Conservation (phyloP, 2,888 invertebrate species). For the Apomyelois bistriatella region DNA sequence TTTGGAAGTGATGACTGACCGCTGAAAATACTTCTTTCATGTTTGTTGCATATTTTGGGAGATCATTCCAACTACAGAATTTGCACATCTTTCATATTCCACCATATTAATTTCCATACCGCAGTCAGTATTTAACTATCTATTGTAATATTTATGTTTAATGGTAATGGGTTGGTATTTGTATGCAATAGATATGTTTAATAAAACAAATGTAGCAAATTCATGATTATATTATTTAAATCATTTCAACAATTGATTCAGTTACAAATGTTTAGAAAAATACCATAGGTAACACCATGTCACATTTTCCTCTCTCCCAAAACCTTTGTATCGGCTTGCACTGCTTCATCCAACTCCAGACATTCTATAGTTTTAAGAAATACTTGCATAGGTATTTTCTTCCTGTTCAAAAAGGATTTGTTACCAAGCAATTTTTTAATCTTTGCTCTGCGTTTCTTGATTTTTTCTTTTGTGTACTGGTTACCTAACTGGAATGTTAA, state of each 20-base stretch:
- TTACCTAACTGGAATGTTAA: slow-evolving; percentile 76
- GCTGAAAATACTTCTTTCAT: too few relatives aligned
- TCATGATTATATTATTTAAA: slow-evolving; percentile 5
- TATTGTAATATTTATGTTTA: too few relatives aligned
- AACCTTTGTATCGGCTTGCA: slow-evolving; percentile 47
- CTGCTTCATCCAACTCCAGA: slow-evolving; percentile 67
- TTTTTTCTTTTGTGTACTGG: slow-evolving; percentile 75
- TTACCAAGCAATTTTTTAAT: slow-evolving; percentile 78
- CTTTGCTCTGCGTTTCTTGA: slow-evolving; percentile 79
- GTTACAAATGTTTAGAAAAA: slow-evolving; percentile 16
- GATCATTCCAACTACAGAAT: too few relatives aligned
- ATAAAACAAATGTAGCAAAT: background rate
- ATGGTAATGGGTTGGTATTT: too few relatives aligned
- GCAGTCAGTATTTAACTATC: too few relatives aligned
- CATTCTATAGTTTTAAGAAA: slow-evolving; percentile 78
- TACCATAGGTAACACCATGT: slow-evolving; percentile 40
- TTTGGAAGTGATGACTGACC: too few relatives aligned
- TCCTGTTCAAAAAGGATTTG: slow-evolving; percentile 71
- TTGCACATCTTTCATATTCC: too few relatives aligned
- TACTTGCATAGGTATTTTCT: slow-evolving; percentile 77
- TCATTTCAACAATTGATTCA: slow-evolving; percentile 7
- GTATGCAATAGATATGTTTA: background rate
- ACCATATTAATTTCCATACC: too few relatives aligned
- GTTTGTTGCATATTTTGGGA: too few relatives aligned
- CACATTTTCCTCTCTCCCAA: slow-evolving; percentile 29